Conservation (phyloP, 1,140 invertebrate genomes). For the Zaprionus vittiger region DNA sequence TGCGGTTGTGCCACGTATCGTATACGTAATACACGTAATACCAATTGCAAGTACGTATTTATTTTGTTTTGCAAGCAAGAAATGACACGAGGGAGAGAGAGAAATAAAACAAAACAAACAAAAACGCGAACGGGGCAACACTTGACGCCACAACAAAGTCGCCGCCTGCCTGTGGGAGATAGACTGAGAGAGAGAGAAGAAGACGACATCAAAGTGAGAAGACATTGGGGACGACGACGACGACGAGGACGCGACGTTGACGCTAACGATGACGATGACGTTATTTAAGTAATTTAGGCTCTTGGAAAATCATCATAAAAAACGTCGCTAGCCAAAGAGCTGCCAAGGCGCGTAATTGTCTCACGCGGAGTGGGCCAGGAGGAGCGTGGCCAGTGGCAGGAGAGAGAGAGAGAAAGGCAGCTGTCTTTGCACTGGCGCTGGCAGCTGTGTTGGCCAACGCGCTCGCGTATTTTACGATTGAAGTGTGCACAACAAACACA, state of each 20-base stretch:
- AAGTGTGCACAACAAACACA: conserved; percentile 63
- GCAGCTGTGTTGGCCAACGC: conserved; percentile 64
- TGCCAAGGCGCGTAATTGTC: conserved; percentile 78
- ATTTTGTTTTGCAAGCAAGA: conserved; percentile 29
- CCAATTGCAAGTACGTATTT: conserved; percentile 4
- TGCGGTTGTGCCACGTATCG: background rate
- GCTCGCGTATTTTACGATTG: conserved; percentile 68
- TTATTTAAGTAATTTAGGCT: conserved; percentile 78
- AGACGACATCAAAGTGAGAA: conserved; percentile 68
- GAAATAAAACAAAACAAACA: conserved; percentile 13
- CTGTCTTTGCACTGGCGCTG: conserved; percentile 36
- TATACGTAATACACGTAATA: background rate
- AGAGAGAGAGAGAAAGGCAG: conserved; percentile 35
- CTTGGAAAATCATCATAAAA: conserved; percentile 80
- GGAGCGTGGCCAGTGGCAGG: background rate
- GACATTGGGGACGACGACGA: conserved; percentile 10
- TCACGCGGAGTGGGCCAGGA: conserved; percentile 28
- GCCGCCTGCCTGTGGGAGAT: background rate
- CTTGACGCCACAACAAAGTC: conserved; percentile 80
- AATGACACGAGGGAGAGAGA: conserved; percentile 5
- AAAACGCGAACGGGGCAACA: conserved; percentile 38
- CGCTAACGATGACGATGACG: conserved; percentile 66
- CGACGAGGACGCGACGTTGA: conserved; percentile 14
- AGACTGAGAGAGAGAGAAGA: background rate
- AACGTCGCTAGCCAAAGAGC: conserved; percentile 41